phyloP scores from a whole-genome alignment of 23 tunicate genomes.

The Styela clava region DNA sequence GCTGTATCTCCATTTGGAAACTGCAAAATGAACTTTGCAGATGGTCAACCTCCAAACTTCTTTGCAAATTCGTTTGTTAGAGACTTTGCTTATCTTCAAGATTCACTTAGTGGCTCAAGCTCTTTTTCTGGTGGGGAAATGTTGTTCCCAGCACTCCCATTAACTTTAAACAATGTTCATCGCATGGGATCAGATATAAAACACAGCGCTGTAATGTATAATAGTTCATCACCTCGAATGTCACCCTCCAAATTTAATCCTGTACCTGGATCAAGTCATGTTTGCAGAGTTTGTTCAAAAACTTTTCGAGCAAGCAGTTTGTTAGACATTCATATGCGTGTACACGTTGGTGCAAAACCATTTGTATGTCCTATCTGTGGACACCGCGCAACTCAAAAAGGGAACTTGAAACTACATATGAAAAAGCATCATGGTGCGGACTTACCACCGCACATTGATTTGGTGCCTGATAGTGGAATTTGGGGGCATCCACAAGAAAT shows the following conservation, averaged over 20 bases:
- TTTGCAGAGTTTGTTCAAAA: constrained; percentile 72
- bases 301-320: constrained; percentile 72
- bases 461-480: constrained; percentile 86
- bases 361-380: constrained; percentile 89
- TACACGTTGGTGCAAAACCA: constrained; percentile 91
- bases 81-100: not conserved
- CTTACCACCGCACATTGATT: constrained; percentile 78
- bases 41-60: not conserved
- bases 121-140: not conserved
- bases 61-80: not conserved
- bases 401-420: constrained; percentile 88
- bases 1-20: not conserved
- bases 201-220: not conserved
- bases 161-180: not conserved
- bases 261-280: constrained; percentile 24
- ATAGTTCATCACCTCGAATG: not conserved
- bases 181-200: not conserved
- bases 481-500: constrained; percentile 63
- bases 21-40: not conserved
- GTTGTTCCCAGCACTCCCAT: not conserved
- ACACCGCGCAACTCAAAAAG: constrained; percentile 88
- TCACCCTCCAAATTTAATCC: not conserved
- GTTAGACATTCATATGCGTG: constrained; percentile 94
- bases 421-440: constrained; percentile 88
- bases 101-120: not conserved